A percentile compares a stretch with the other conserved stretches of the same genome.
phyloP scores from a whole-genome alignment of 1,140 invertebrate species.

The Acromyrmex echinatior region DNA sequence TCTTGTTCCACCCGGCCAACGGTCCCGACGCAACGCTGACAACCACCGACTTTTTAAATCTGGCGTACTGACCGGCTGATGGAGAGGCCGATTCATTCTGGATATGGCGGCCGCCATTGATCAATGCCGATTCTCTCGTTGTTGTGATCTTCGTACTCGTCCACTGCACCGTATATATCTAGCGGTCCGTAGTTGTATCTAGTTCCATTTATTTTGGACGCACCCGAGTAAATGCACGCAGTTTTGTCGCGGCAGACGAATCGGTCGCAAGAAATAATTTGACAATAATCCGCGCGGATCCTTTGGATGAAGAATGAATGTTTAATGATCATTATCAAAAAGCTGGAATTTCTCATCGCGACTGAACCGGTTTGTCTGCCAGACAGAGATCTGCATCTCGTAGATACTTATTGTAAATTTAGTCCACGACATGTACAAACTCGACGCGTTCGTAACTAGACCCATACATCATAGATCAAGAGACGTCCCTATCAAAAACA shows the following conservation, averaged over 20 bases:
- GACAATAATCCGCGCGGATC: background rate
- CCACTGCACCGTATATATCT: conserved; percentile 73
- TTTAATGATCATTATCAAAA: background rate
- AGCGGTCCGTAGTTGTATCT: conserved; percentile 44
- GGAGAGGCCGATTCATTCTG: conserved; percentile 65
- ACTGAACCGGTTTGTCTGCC: conserved; percentile 47
- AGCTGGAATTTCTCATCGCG: background rate
- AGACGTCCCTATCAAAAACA: too few species aligned
- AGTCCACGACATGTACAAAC: background rate
- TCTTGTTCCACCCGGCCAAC: conserved; percentile 82
- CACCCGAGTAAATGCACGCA: conserved; percentile 41
- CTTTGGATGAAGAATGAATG: background rate
- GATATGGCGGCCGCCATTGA: conserved; percentile 57
- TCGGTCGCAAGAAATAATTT: conserved; percentile 4
- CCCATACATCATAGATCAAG: too few species aligned
- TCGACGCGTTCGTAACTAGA: conserved; percentile 2
- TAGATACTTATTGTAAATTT: conserved; percentile 45
- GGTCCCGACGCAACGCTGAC: conserved; percentile 86
- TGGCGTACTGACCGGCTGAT: conserved; percentile 71
- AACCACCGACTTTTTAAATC: conserved; percentile 73
- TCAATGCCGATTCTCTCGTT: conserved; percentile 76
- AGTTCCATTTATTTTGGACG: conserved; percentile 40
- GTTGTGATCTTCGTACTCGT: conserved; percentile 75
- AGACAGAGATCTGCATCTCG: conserved; percentile 30
- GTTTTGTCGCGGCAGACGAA: conserved; percentile 30